Evolutionary conservation across 2,797 vertebrate species (phyloP).

Genomic region (Limnodromus scolopaceus): DNA sequence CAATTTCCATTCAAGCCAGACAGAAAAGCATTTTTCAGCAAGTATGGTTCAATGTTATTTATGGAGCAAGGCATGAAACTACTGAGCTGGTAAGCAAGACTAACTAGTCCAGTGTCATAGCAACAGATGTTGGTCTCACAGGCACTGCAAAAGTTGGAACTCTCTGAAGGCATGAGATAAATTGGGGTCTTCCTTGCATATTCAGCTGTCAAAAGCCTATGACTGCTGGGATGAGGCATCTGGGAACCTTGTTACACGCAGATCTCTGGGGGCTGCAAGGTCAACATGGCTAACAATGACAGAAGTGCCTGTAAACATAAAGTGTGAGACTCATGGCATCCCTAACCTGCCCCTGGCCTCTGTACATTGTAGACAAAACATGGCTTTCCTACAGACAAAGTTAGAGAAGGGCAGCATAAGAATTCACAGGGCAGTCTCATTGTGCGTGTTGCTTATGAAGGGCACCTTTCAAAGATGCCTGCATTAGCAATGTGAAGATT

Average conservation of each 20-base stretch:
- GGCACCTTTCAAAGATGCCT: not conserved
- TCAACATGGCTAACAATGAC: not conserved
- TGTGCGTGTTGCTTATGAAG: rapidly evolving
- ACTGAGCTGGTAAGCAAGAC: not conserved
- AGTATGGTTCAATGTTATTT: not conserved
- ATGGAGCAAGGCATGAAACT: not conserved
- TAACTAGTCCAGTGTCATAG: not conserved
- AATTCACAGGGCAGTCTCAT: not conserved
- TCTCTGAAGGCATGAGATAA: not conserved
- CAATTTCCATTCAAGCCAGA: not conserved
- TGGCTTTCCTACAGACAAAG: not conserved
- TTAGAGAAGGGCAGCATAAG: not conserved
- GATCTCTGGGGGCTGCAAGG: not conserved
- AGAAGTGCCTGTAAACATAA: not conserved
- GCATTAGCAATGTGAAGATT: not conserved
- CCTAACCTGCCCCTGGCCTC: not conserved
- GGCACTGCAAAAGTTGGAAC: not conserved
- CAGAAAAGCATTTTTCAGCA: not conserved
- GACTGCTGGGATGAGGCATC: not conserved
- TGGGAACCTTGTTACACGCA: not conserved
- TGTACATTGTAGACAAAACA: not conserved
- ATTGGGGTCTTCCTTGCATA: not conserved
- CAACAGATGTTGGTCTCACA: not conserved
- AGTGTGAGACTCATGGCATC: not conserved
- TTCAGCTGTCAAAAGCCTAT: not conserved